Evolutionary conservation across 2,113 vertebrate species (phyloP).

Genomic region (Anthoscopus minutus): DNA sequence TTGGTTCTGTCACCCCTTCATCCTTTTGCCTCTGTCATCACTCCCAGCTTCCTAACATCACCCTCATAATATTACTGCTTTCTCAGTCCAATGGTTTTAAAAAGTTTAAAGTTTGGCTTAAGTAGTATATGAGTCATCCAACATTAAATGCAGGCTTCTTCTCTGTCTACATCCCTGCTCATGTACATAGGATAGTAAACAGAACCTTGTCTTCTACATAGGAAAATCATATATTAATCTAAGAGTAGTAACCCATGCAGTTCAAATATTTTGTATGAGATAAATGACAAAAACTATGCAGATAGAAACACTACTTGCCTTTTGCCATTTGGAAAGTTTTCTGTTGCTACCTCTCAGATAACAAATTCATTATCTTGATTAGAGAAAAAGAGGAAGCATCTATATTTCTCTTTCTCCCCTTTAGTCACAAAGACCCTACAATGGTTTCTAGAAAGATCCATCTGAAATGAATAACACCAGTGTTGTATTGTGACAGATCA

Average conservation of each 20-base stretch:
- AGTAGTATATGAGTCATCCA: not conserved
- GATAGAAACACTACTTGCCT: not conserved
- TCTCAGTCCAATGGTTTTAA: not conserved
- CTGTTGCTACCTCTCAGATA: not conserved
- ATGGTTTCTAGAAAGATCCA: not conserved
- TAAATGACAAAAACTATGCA: not conserved
- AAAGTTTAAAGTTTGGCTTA: not conserved
- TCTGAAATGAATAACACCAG: not conserved
- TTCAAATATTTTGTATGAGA: not conserved
- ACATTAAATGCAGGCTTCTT: not conserved
- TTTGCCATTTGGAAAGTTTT: not conserved
- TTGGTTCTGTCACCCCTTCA: not conserved
- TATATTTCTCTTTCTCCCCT: not conserved
- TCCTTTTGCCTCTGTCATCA: not conserved
- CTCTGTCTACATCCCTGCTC: not conserved
- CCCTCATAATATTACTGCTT: not conserved
- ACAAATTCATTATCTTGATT: not conserved
- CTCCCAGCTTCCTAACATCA: not conserved
- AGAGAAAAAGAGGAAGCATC: not conserved
- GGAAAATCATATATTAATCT: not conserved
- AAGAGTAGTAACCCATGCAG: not conserved
- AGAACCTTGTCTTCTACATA: not conserved
- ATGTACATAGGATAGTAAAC: not conserved
- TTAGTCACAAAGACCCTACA: fast-evolving
- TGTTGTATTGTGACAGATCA: not conserved